Conservation (phyloP, 2,888 invertebrate genomes). For the Patella depressa region DNA sequence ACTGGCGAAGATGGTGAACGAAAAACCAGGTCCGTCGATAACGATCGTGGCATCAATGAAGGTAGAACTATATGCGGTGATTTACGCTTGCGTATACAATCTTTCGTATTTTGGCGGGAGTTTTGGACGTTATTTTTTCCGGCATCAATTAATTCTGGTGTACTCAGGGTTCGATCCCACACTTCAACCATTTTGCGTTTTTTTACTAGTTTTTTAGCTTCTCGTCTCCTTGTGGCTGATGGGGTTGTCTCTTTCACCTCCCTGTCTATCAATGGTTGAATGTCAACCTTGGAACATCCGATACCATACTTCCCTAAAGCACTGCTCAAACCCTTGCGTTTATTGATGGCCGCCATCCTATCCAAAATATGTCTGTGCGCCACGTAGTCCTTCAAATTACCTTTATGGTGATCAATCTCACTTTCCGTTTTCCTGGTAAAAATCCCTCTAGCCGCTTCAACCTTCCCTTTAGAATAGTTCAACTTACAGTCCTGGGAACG, state of each 20-base stretch:
- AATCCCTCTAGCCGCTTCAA: slow-evolving; percentile 48
- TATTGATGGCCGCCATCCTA: slow-evolving; percentile 31
- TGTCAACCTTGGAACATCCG: slow-evolving; percentile 39
- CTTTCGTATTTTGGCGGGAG: background rate
- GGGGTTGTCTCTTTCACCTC: slow-evolving; percentile 51
- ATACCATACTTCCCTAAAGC: slow-evolving; percentile 51
- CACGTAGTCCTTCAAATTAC: slow-evolving; percentile 50
- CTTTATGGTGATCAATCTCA: slow-evolving; percentile 43
- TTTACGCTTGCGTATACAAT: background rate
- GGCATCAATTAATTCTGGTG: slow-evolving; percentile 42
- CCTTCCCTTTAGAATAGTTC: slow-evolving; percentile 43
- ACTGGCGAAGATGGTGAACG: no score
- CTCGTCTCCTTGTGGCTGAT: slow-evolving; percentile 41
- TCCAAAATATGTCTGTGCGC: slow-evolving; percentile 53
- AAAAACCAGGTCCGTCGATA: background rate
- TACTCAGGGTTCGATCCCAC: slow-evolving; percentile 48
- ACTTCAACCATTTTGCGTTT: slow-evolving; percentile 44
- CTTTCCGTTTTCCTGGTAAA: slow-evolving; percentile 49
- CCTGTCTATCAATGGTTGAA: slow-evolving; percentile 47
- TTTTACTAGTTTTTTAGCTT: slow-evolving; percentile 43
- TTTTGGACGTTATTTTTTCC: background rate
- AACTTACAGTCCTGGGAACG: slow-evolving; percentile 49
- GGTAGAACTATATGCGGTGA: background rate
- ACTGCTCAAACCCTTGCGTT: slow-evolving; percentile 16
- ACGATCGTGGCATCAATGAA: background rate